Conservation (phyloP, 2,797 vertebrate species). For the Eulemur rubriventer region DNA sequence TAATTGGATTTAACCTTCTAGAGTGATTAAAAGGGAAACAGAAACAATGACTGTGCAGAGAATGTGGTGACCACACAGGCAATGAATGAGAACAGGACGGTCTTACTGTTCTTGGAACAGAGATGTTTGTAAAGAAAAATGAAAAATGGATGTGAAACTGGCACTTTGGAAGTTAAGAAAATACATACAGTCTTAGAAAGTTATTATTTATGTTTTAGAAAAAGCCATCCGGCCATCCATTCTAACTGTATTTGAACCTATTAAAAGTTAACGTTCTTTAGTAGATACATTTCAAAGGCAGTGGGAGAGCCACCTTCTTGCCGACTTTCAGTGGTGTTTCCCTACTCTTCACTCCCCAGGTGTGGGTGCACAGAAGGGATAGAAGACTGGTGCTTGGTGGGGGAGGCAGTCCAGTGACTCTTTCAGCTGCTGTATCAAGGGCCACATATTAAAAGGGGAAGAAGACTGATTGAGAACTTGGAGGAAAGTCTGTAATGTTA, state of each 20-base stretch:
- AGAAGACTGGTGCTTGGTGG: no score
- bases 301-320: background rate
- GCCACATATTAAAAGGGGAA: background rate
- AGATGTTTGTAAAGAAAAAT: background rate
- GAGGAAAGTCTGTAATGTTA: background rate
- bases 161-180: background rate
- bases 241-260: background rate
- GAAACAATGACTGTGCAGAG: background rate
- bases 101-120: background rate
- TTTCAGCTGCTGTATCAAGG: background rate
- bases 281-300: background rate
- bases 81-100: background rate
- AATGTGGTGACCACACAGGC: background rate
- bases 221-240: background rate
- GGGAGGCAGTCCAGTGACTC: background rate
- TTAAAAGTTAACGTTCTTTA: background rate
- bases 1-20: constrained; percentile 12
- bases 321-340: background rate
- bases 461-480: background rate
- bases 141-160: background rate
- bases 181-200: background rate
- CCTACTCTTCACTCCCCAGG: background rate
- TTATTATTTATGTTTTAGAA: constrained; percentile 24
- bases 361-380: fast-evolving
- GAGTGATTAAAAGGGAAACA: background rate